Conservation (phyloP, 2,888 invertebrate species). For the Tiliacea aurago region DNA sequence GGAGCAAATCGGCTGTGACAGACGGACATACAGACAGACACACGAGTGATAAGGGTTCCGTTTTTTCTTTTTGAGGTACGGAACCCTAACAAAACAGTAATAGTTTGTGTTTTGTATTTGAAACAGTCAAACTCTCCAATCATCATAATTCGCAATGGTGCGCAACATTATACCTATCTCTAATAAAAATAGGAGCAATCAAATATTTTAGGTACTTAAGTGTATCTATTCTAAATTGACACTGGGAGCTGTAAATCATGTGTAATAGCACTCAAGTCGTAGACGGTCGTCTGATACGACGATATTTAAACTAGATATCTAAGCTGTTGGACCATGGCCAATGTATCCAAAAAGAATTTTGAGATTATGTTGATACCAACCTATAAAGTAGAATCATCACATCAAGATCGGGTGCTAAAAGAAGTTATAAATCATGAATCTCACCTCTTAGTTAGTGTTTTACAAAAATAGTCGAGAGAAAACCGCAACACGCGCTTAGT, state of each 20-base stretch:
- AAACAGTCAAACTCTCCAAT: conserved; percentile 20
- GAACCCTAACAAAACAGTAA: conserved; percentile 29
- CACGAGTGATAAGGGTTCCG: no score
- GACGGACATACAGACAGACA: no score
- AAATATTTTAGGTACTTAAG: conserved; percentile 48
- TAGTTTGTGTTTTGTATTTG: conserved; percentile 18
- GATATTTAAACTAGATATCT: conserved; percentile 82
- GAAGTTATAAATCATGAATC: conserved; percentile 41
- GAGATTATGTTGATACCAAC: conserved; percentile 59
- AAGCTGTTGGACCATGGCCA: conserved; percentile 81
- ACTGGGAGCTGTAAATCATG: conserved; percentile 81
- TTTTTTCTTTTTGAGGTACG: no score
- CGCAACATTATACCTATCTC: conserved; percentile 24
- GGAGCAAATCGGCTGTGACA: no score
- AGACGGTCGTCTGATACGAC: conserved; percentile 81
- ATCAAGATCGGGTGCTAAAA: conserved; percentile 43
- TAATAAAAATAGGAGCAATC: conserved; percentile 48
- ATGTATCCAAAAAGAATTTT: conserved; percentile 79
- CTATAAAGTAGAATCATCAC: conserved; percentile 53
- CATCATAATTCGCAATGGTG: conserved; percentile 34
- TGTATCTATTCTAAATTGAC: conserved; percentile 72
- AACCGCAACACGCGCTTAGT: conserved; percentile 58
- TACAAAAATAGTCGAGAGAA: conserved; percentile 38
- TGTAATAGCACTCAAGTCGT: conserved; percentile 79
- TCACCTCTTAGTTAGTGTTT: conserved; percentile 24